Conservation (phyloP, 2,888 invertebrate genomes). For the Drosophila siamana region DNA sequence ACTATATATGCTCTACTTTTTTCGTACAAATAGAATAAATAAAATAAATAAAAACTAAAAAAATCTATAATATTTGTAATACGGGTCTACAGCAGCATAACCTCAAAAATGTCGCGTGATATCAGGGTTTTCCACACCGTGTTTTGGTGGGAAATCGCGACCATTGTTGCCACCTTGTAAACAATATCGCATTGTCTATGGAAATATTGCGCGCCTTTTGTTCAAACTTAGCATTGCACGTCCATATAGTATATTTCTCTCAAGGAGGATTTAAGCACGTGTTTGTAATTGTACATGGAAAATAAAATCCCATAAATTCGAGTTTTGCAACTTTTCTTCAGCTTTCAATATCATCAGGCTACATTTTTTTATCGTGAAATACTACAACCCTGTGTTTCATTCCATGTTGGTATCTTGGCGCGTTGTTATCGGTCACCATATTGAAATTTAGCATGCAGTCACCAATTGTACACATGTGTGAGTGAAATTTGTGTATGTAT, state of each 20-base stretch:
- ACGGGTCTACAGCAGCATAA: background rate
- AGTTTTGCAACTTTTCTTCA: background rate
- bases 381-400: constrained; percentile 69
- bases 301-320: too few relatives aligned
- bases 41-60: background rate
- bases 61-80: constrained; percentile 2
- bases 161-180: constrained; percentile 33
- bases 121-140: background rate
- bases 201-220: background rate
- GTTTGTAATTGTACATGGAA: too few relatives aligned
- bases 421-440: constrained; percentile 59
- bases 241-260: too few relatives aligned
- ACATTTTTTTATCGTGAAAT: constrained; percentile 20
- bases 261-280: too few relatives aligned
- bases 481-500: constrained; percentile 31
- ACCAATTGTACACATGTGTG: constrained; percentile 32
- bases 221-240: background rate
- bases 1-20: background rate
- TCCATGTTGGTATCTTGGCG: constrained; percentile 42
- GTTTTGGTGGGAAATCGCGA: constrained; percentile 15
- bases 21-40: background rate
- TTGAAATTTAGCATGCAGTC: constrained; percentile 52
- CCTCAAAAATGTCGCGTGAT: constrained; percentile 30
- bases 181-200: background rate
- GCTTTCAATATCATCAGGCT: constrained; percentile 40